A percentile compares a stretch with the other conserved stretches of the same genome.
phyloP scores from a whole-genome alignment of 2,113 vertebrate species.

The Neolamprologus brichardi region DNA sequence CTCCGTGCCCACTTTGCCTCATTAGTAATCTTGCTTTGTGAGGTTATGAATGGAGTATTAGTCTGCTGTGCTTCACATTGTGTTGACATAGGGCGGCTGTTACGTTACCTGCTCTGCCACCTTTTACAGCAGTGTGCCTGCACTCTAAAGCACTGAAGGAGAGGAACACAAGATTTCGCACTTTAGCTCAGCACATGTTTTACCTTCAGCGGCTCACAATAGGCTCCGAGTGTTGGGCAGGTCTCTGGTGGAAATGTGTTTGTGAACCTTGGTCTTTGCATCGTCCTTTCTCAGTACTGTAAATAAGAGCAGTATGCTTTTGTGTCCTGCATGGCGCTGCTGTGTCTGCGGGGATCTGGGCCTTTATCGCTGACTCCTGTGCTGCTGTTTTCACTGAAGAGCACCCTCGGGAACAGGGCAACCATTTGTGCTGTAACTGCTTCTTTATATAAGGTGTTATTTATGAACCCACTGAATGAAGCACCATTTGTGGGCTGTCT shows the following conservation, averaged over 20 bases:
- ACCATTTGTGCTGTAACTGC: neutral
- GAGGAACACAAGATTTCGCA: fast-evolving
- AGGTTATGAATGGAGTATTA: neutral
- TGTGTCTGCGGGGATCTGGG: neutral
- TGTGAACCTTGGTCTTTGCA: neutral
- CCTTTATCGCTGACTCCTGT: neutral
- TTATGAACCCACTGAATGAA: neutral
- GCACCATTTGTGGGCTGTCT: neutral
- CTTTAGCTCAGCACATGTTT: neutral
- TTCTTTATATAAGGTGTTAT: neutral
- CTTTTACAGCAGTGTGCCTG: neutral
- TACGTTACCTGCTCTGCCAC: neutral
- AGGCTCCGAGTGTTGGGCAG: neutral
- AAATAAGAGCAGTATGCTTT: neutral
- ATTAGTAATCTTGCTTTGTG: neutral
- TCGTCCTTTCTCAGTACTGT: neutral
- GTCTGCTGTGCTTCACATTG: neutral
- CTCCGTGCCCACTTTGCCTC: neutral
- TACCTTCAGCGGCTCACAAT: neutral
- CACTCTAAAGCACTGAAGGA: neutral
- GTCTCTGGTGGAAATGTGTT: neutral
- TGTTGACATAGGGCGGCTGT: neutral
- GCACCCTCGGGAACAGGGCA: neutral
- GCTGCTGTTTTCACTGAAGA: neutral
- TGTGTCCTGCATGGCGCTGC: neutral